Base-by-base conservation (phyloP, 1,140 invertebrate genomes). In the Drosophila jambulina region DNA sequence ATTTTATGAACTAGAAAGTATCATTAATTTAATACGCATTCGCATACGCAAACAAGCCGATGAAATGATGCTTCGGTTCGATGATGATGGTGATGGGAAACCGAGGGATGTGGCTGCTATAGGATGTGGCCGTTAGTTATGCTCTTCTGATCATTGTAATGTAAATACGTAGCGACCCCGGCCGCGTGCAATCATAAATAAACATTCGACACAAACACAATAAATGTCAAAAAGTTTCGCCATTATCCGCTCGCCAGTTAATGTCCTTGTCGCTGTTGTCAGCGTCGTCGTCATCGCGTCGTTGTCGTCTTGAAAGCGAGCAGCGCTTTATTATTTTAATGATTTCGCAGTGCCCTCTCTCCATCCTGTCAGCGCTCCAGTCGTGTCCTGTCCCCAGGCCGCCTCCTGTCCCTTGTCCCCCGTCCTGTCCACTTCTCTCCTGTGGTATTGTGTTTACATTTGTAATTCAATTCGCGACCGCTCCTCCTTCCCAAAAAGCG, bases 1-100 rank as follows among this genome's bases (percentile, higher is more conserved):
- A 91, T 90, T 91, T 91, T 91, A 91, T 91, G 90, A 91, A 90
- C 90, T 91, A 91, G 90, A 91, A 91, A 91, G 85, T 78, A 91
- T 90, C 90, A 91, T 91, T 91, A 91, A 91, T 90, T 91, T 91
- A 91, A 91, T 91, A 90, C 85, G 80, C 83, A 84, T 84, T 74
- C 78, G 85, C 77, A 70, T 62, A 85, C 74, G 78, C 83, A 75
- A 80, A 61, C 59, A 53, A 75, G 63, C 63, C 58, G 74, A 67
- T 76, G 71, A 71, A 49, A 48, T 43, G 58, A 46, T 17, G 43
- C 19, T 46, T 56, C 25, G 59, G 54, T 49, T 51, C 40, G 15
- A 32, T 36, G 45, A 27, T 34, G 34, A 21, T 64, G 21, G 10
- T 34, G 36, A 29, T 38, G 25, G 58, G 32, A 54, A 54, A 10